phyloP scores from a whole-genome alignment of 2,113 vertebrate species.

The Channa argus region DNA sequence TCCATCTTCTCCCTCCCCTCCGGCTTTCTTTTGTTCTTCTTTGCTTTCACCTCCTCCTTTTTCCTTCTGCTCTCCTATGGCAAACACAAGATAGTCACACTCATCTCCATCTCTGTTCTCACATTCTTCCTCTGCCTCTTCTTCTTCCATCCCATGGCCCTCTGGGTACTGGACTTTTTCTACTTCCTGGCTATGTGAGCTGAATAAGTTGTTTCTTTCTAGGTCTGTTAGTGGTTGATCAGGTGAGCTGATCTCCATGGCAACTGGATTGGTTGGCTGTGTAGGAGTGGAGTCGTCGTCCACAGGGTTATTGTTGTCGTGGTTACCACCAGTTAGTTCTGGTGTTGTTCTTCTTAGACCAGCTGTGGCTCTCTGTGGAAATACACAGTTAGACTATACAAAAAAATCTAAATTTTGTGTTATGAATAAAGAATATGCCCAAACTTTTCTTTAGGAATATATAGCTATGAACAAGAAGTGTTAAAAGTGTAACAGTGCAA shows the following conservation, averaged over 20 bases:
- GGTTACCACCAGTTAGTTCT: constrained; percentile 66
- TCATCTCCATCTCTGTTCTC: constrained; percentile 34
- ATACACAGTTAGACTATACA: constrained; percentile 15
- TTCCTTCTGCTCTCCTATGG: constrained; percentile 31
- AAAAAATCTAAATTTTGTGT: too few species aligned
- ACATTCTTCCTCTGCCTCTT: constrained; percentile 6
- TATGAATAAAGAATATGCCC: too few species aligned
- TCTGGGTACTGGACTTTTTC: constrained; percentile 55
- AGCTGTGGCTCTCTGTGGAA: constrained; percentile 71
- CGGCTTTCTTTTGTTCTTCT: neutral
- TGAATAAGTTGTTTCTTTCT: constrained; percentile 49
- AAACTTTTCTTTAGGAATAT: too few species aligned
- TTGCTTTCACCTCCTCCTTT: neutral
- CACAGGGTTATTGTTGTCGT: constrained; percentile 20
- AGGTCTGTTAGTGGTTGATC: constrained; percentile 21
- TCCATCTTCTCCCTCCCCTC: neutral
- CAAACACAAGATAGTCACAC: constrained; percentile 64
- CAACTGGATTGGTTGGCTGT: constrained; percentile 36
- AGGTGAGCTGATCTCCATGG: constrained; percentile 70
- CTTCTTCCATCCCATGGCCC: constrained; percentile 5
- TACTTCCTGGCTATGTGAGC: constrained; percentile 28
- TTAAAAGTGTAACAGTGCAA: too few species aligned
- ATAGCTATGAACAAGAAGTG: too few species aligned
- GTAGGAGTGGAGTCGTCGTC: constrained; percentile 9
- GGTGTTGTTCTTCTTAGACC: constrained; percentile 63